Evolutionary conservation across 2,113 vertebrate genomes (phyloP).

Genomic region (Seriola aureovittata): DNA sequence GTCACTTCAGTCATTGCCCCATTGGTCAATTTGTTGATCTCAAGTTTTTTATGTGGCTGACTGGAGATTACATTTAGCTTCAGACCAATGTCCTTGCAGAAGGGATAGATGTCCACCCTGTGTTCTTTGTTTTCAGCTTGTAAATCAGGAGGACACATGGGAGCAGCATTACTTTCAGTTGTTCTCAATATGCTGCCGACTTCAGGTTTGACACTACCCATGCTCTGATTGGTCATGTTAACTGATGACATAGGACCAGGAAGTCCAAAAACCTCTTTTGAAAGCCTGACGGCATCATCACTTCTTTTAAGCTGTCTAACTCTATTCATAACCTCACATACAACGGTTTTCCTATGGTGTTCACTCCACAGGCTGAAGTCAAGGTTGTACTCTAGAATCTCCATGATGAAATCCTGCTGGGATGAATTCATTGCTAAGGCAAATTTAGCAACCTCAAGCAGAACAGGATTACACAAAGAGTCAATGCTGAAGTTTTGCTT

Average conservation of each 20-base stretch:
- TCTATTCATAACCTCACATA: slow-evolving; percentile 10
- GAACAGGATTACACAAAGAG: not conserved
- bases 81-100: slow-evolving; percentile 44
- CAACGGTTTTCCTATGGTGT: not conserved
- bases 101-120: slow-evolving; percentile 4
- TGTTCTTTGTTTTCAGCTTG: not conserved
- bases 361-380: slow-evolving; percentile 12
- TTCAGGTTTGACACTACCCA: not conserved
- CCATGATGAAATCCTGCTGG: slow-evolving; percentile 30
- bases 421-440: too few relatives aligned
- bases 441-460: slow-evolving; percentile 32
- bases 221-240: not conserved
- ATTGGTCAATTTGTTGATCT: slow-evolving; percentile 31
- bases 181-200: not conserved
- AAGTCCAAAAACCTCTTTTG: not conserved
- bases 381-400: slow-evolving; percentile 6
- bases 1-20: slow-evolving; percentile 46
- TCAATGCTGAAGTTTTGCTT: slow-evolving; percentile 33
- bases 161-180: not conserved
- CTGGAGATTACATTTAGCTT: not conserved
- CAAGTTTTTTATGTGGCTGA: not conserved
- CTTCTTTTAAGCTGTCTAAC: slow-evolving; percentile 23
- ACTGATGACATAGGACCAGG: not conserved
- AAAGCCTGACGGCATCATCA: slow-evolving; percentile 6
- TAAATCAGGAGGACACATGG: not conserved